Percentiles rank a stretch among this genome's conserved stretches.
phyloP scores from a whole-genome alignment of 2,113 vertebrate species.

The Cavia porcellus region DNA sequence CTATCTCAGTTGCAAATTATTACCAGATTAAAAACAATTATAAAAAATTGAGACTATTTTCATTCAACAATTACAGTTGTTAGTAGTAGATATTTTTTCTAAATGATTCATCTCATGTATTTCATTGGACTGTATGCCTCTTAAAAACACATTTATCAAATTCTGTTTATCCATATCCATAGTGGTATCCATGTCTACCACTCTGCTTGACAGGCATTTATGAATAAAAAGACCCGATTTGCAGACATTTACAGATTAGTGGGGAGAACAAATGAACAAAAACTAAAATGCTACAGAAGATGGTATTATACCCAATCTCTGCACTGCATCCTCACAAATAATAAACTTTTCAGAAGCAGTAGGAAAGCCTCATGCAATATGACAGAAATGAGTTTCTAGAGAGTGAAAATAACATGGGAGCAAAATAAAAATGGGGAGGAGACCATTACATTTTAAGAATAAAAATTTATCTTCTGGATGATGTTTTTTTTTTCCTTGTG shows the following conservation, averaged over 20 bases:
- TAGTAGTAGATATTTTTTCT: neutral
- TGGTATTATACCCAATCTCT: neutral
- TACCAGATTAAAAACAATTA: neutral
- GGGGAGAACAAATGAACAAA: neutral
- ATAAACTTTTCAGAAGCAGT: neutral
- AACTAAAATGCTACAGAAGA: neutral
- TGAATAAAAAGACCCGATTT: neutral
- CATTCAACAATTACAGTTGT: neutral
- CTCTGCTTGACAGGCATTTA: neutral
- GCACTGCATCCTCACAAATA: neutral
- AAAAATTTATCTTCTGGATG: neutral
- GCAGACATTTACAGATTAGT: neutral
- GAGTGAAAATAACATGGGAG: neutral
- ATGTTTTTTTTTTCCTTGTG: neutral
- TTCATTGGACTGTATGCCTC: neutral
- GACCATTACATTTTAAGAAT: neutral
- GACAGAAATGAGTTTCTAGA: neutral
- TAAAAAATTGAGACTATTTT: constrained; percentile 44
- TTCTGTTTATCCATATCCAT: neutral
- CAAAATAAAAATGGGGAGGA: neutral
- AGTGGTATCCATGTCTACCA: neutral
- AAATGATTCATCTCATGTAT: neutral
- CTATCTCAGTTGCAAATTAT: neutral
- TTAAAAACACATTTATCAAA: neutral
- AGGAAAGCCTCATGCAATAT: neutral